phyloP scores from a whole-genome alignment of 1,140 invertebrate species.

The Drosophila athabasca region DNA sequence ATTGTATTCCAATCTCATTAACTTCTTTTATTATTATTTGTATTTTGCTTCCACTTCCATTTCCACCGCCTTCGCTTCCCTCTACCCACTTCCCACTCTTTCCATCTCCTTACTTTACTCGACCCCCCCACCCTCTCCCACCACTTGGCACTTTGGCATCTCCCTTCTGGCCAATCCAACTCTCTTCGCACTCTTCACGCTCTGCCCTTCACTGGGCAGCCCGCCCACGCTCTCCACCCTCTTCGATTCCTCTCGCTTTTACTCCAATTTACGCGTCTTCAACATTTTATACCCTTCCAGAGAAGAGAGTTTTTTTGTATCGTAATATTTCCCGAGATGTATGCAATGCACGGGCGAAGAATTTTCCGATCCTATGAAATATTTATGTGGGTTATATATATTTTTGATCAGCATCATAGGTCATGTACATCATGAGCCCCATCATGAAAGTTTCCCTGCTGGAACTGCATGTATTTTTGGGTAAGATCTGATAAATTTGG shows the following conservation, averaged over 20 bases:
- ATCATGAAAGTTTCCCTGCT: too few relatives aligned
- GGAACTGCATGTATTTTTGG: too few relatives aligned
- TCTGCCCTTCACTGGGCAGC: not conserved
- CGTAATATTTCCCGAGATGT: too few relatives aligned
- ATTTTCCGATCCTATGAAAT: too few relatives aligned
- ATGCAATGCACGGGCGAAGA: too few relatives aligned
- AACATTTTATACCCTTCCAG: not conserved
- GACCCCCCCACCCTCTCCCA: too few relatives aligned
- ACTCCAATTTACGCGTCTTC: constrained; percentile 53
- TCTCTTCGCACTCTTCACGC: not conserved
- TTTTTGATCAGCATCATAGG: too few relatives aligned
- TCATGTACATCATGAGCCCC: too few relatives aligned
- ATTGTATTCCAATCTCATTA: constrained; percentile 80
- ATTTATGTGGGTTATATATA: too few relatives aligned
- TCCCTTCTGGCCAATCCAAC: not conserved
- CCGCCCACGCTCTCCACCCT: too few relatives aligned
- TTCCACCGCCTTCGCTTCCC: not conserved
- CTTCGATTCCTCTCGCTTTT: constrained; percentile 1
- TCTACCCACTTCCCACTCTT: not conserved
- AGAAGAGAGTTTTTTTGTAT: too few relatives aligned
- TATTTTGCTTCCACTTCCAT: constrained; percentile 30
- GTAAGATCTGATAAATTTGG: too few relatives aligned
- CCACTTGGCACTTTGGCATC: not conserved
- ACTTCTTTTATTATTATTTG: constrained; percentile 80
- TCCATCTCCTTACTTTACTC: not conserved